Percentiles rank a stretch among this genome's conserved stretches.
These are phyloP conservation scores for Procavia capensis DNA, from an alignment of 2,113 vertebrate species.

Conservation along the genomic window DNA sequence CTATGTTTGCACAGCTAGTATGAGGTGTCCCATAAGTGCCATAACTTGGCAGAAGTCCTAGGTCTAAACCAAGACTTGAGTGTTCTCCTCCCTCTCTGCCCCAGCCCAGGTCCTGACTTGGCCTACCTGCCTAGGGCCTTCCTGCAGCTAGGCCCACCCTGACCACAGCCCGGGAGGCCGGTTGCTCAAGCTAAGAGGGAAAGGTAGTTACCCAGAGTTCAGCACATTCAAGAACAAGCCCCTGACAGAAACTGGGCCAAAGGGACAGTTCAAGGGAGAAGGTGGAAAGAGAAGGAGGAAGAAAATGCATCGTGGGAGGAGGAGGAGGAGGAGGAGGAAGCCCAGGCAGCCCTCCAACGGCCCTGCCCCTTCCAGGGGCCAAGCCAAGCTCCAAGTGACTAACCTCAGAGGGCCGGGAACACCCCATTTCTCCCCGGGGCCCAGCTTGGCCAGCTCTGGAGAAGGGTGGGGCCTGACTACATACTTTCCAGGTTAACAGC, in stretches of 20 bases:
- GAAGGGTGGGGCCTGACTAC: slow-evolving; percentile 45
- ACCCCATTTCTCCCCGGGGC: neutral
- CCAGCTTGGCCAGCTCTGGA: neutral
- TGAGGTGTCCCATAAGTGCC: neutral
- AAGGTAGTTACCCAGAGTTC: neutral
- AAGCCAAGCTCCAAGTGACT: slow-evolving; percentile 54
- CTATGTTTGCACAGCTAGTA: neutral
- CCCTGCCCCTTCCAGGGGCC: slow-evolving; percentile 20
- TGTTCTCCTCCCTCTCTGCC: neutral
- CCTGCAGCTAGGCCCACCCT: neutral
- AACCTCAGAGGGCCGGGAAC: slow-evolving; percentile 1
- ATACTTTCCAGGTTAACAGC: slow-evolving; percentile 67
- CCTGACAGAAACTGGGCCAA: neutral
- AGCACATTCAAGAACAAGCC: neutral
- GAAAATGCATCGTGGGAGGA: neutral
- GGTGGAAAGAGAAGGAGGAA: neutral
- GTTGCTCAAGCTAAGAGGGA: neutral
- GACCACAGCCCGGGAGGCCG: neutral
- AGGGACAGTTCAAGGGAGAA: neutral
- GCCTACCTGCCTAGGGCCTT: neutral
- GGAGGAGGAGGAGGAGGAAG: neutral
- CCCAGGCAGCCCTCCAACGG: neutral
- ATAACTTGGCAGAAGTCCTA: neutral
- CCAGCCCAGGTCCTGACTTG: neutral
- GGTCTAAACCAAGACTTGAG: neutral